Percentiles rank a stretch among this genome's conserved stretches.
phyloP scores from a whole-genome alignment of 2,113 vertebrate genomes.

The Vulpes vulpes region DNA sequence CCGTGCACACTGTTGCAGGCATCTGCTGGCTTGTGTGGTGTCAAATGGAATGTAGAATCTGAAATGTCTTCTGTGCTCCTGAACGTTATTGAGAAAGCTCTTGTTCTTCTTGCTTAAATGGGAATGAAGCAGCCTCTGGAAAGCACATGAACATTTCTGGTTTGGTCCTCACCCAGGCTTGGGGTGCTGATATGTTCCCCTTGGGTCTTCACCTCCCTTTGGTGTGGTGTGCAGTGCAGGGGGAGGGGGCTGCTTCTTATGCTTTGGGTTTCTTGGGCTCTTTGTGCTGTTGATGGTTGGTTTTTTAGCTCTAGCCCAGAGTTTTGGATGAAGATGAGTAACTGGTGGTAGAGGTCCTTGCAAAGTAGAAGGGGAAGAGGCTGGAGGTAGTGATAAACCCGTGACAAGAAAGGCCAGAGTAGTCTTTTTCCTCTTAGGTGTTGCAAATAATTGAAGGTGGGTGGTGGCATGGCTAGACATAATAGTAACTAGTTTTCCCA shows the following conservation, averaged over 20 bases:
- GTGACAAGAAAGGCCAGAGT: not conserved
- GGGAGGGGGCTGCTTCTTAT: not conserved
- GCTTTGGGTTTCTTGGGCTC: not conserved
- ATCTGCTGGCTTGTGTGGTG: slow-evolving; percentile 70
- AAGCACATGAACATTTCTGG: not conserved
- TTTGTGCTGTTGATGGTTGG: not conserved
- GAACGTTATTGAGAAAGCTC: slow-evolving; percentile 50
- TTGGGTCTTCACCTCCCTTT: not conserved
- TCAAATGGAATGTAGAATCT: slow-evolving; percentile 64
- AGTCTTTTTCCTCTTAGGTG: not conserved
- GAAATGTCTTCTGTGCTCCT: slow-evolving; percentile 56
- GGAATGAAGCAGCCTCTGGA: not conserved
- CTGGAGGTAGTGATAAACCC: not conserved
- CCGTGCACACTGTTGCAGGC: slow-evolving; percentile 10
- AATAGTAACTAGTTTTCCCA: not conserved
- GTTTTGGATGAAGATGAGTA: not conserved
- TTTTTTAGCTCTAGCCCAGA: not conserved
- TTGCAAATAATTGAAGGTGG: not conserved
- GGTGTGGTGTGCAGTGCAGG: accelerated
- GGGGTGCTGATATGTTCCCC: not conserved
- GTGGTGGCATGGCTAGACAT: not conserved
- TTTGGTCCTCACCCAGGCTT: not conserved
- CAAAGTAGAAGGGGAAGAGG: not conserved
- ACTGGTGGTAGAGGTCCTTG: not conserved
- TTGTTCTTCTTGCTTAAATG: not conserved